Evolutionary conservation across 2,797 vertebrate genomes (phyloP).

Genomic region (Morelia viridis): DNA sequence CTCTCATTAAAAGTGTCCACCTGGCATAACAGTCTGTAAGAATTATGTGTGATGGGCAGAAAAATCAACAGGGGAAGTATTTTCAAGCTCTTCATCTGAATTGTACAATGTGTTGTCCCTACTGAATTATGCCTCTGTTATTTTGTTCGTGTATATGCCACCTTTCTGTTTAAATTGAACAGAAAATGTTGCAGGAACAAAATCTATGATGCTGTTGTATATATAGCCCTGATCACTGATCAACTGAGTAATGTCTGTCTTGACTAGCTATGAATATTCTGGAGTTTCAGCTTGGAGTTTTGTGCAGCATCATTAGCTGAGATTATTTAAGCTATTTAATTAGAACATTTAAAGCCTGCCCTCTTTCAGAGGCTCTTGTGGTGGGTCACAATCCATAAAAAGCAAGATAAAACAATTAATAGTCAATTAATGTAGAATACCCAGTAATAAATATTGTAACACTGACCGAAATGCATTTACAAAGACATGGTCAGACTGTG

Average conservation of each 20-base stretch:
- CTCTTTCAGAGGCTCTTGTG: neutral
- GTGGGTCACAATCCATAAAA: no score
- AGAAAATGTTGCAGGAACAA: neutral
- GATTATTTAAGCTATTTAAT: neutral
- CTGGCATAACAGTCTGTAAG: neutral
- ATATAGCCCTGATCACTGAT: neutral
- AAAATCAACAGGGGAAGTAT: neutral
- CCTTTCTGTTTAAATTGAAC: neutral
- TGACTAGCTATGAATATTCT: neutral
- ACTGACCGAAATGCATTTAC: neutral
- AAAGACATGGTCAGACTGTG: neutral
- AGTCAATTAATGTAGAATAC: neutral
- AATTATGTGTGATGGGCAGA: neutral
- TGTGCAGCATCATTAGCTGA: neutral
- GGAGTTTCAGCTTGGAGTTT: neutral
- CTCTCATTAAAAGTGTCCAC: constrained; percentile 2
- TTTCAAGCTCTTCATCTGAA: neutral
- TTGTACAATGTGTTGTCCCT: neutral
- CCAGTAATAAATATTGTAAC: neutral
- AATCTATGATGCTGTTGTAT: neutral
- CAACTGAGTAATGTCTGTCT: neutral
- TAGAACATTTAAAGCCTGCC: neutral
- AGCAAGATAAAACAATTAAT: no score
- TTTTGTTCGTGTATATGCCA: neutral
- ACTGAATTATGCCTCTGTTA: neutral